Evolutionary conservation across 2,797 vertebrate species (phyloP).

Genomic region (Malacoctenus gilli): DNA sequence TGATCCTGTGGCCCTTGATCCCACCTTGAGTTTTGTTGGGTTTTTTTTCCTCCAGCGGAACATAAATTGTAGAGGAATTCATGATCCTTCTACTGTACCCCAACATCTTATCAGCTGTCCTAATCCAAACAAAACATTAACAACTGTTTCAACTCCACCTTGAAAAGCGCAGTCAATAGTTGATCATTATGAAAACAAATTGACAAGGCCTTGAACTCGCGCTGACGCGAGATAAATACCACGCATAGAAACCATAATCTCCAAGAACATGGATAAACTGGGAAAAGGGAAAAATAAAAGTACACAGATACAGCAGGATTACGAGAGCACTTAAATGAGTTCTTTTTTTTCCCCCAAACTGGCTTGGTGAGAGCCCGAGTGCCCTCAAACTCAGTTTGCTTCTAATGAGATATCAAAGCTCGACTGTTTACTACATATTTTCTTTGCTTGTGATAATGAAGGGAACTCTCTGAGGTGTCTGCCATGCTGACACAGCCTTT

Average conservation of each 20-base stretch:
- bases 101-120: constrained; percentile 23
- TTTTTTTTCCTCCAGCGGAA: constrained; percentile 47
- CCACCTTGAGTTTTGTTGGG: not conserved
- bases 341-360: constrained; percentile 65
- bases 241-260: constrained; percentile 55
- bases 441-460: constrained; percentile 63
- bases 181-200: constrained; percentile 62
- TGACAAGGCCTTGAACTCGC: constrained; percentile 49
- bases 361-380: constrained; percentile 54
- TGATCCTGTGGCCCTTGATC: constrained; percentile 53
- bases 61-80: constrained; percentile 37
- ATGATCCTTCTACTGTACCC: constrained; percentile 19
- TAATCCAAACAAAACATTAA: constrained; percentile 55
- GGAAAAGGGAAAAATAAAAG: constrained; percentile 48
- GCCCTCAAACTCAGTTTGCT: constrained; percentile 64
- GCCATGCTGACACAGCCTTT: constrained; percentile 75
- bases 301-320: constrained; percentile 47
- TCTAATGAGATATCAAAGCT: constrained; percentile 71
- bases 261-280: constrained; percentile 51
- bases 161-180: constrained; percentile 36
- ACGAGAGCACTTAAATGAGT: constrained; percentile 61
- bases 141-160: constrained; percentile 56
- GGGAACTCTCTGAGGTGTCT: constrained; percentile 63
- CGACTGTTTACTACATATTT: constrained; percentile 57
- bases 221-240: constrained; percentile 54